Evolutionary conservation across 2,113 vertebrate species (phyloP).

Genomic region (Pseudolaguvia tuberculata): DNA sequence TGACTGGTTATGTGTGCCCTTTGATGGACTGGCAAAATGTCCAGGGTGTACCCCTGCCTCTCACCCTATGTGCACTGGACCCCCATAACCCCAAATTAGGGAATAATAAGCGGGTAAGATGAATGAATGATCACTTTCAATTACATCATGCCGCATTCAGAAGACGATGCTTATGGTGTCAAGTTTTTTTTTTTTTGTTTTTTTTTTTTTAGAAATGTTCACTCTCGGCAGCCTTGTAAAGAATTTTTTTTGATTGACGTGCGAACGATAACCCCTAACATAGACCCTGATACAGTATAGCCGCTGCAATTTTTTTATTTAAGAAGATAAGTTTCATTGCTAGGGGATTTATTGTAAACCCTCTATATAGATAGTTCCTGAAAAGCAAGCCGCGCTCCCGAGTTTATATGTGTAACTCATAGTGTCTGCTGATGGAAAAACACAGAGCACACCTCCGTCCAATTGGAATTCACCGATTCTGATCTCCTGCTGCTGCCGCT

Average conservation of each 20-base stretch:
- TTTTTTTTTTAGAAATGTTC: background rate
- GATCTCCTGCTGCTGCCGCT: conserved; percentile 20
- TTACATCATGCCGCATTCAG: background rate
- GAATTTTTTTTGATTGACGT: background rate
- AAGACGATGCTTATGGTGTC: background rate
- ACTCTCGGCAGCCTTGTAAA: no score
- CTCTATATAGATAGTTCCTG: background rate
- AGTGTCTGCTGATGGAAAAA: background rate
- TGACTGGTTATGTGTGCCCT: no score
- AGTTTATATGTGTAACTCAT: background rate
- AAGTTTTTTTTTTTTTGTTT: no score
- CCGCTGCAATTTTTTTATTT: background rate
- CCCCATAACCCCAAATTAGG: no score
- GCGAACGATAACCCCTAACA: background rate
- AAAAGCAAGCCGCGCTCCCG: background rate
- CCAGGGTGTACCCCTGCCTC: no score
- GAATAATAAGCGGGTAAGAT: no score
- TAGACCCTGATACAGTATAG: background rate
- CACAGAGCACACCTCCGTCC: background rate
- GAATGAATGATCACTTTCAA: no score
- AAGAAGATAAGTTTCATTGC: background rate
- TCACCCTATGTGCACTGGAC: no score
- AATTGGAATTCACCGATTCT: conserved; percentile 23
- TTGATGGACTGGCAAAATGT: no score
- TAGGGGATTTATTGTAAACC: background rate